phyloP scores from a whole-genome alignment of 1,140 invertebrate species.

The Conus betulinus region DNA sequence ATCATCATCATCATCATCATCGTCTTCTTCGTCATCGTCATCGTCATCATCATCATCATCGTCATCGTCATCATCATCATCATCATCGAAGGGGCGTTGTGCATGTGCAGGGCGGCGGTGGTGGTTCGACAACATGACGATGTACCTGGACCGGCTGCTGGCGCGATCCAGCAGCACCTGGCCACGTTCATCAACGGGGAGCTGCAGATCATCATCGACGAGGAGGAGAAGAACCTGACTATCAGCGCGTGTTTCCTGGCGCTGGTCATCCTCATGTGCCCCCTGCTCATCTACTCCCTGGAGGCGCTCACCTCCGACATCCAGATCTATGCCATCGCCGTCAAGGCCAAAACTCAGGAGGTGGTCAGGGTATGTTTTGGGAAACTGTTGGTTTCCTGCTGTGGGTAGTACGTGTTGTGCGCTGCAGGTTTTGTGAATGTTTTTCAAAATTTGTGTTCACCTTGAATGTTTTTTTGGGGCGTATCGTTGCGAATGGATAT shows the following conservation, averaged over 20 bases:
- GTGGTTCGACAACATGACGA: constrained; percentile 67
- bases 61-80: constrained; percentile 64
- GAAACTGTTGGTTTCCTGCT: too few species aligned
- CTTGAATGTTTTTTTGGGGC: too few species aligned
- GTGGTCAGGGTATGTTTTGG: constrained; percentile 61
- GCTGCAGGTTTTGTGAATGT: too few species aligned
- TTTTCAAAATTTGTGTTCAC: too few species aligned
- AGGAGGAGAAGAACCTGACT: constrained; percentile 29
- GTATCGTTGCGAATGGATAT: too few species aligned
- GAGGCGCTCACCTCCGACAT: constrained; percentile 58
- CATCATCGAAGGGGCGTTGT: too few species aligned
- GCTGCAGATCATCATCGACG: constrained; percentile 32
- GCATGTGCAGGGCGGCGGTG: constrained; percentile 42
- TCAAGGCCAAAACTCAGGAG: constrained; percentile 70
- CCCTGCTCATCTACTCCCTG: constrained; percentile 59
- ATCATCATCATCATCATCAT: too few species aligned
- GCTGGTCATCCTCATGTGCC: constrained; percentile 59
- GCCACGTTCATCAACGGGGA: constrained; percentile 46
- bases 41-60: constrained; percentile 56
- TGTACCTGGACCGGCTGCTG: constrained; percentile 61
- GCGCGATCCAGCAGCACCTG: constrained; percentile 46
- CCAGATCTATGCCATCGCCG: constrained; percentile 66
- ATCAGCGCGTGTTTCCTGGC: constrained; percentile 54
- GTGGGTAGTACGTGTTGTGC: too few species aligned
- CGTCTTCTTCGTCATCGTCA: too few species aligned